These are phyloP conservation scores for Vanessa cardui DNA, from an alignment of 2,888 invertebrate genomes.

Conservation along the genomic window DNA sequence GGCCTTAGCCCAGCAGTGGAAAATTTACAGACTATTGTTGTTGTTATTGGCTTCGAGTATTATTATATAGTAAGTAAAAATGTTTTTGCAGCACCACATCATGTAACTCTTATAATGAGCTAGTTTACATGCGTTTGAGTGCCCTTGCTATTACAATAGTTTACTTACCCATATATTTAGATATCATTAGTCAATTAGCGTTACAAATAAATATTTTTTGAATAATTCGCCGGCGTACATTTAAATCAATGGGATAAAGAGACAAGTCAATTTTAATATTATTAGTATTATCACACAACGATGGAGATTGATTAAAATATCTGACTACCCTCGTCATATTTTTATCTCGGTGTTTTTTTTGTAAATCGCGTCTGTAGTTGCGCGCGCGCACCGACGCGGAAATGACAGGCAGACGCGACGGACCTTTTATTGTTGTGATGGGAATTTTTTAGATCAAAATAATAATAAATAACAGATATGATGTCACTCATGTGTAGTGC, in stretches of 20 bases:
- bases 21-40: no score
- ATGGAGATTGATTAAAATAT: constrained; percentile 48
- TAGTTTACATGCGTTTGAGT: no score
- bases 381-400: constrained; percentile 53
- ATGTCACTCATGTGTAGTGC: constrained; percentile 35
- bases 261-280: constrained; percentile 39
- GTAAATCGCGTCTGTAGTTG: constrained; percentile 40
- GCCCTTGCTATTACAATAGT: no score
- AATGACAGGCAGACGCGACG: constrained; percentile 46
- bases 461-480: constrained; percentile 44
- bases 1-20: no score
- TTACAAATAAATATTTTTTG: no score
- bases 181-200: no score
- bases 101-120: no score
- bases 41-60: no score
- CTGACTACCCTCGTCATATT: constrained; percentile 49
- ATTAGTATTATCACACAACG: constrained; percentile 42
- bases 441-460: constrained; percentile 45
- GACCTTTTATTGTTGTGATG: constrained; percentile 48
- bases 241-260: constrained; percentile 12
- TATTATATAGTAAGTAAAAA: no score
- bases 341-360: constrained; percentile 40
- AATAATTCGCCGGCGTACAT: constrained; percentile 5
- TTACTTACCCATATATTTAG: no score
- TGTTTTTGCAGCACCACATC: no score